A percentile compares a stretch with the other conserved stretches of the same genome.
These are phyloP conservation scores for Alectura lathami DNA, from an alignment of 2,113 vertebrate genomes.

Conservation along the genomic window DNA sequence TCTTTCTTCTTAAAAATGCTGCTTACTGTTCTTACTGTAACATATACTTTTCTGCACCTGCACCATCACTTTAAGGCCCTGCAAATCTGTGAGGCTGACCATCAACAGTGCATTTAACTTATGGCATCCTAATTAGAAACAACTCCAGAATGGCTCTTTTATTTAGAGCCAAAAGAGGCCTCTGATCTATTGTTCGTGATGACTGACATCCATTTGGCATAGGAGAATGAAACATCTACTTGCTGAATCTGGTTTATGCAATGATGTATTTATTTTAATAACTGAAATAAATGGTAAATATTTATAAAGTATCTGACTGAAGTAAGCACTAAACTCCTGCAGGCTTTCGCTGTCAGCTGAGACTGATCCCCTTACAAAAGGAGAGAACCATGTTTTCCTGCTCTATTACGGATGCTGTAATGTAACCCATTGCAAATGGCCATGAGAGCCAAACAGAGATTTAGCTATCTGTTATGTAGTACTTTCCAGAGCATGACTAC, in stretches of 20 bases:
- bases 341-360: neutral
- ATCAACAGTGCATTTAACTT: neutral
- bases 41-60: neutral
- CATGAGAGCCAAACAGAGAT: neutral
- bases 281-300: neutral
- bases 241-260: neutral
- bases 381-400: neutral
- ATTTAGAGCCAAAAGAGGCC: slow-evolving; percentile 45
- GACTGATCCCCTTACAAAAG: neutral
- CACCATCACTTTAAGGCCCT: neutral
- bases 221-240: neutral
- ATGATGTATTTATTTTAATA: slow-evolving; percentile 3
- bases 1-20: neutral
- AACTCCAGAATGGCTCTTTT: slow-evolving; percentile 14
- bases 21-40: neutral
- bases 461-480: neutral
- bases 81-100: slow-evolving; percentile 19
- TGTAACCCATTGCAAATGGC: neutral
- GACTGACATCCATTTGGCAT: slow-evolving; percentile 1
- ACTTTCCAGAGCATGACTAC: neutral
- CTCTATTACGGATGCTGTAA: neutral
- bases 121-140: slow-evolving; percentile 39
- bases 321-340: neutral
- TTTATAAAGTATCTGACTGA: neutral
- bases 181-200: neutral